Conservation (phyloP, 1,140 invertebrate genomes). For the Medauroidea extradentata region DNA sequence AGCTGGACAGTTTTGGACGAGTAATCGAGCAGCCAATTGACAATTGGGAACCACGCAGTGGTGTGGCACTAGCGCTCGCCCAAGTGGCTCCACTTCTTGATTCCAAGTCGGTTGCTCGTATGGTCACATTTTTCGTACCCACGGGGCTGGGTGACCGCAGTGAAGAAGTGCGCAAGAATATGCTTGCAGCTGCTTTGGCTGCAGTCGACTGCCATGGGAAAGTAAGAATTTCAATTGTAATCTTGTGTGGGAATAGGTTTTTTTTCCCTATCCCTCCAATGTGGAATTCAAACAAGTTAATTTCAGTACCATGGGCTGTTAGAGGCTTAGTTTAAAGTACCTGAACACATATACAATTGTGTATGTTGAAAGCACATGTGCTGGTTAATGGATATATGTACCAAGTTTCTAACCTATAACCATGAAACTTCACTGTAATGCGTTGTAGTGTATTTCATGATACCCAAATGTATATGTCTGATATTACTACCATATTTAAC, state of each 20-base stretch:
- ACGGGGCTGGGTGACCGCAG: constrained; percentile 82
- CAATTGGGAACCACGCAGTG: constrained; percentile 81
- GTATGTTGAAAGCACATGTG: too few species aligned
- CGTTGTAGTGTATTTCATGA: too few species aligned
- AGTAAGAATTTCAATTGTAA: constrained; percentile 43
- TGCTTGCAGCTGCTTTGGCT: constrained; percentile 89
- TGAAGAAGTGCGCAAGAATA: constrained; percentile 76
- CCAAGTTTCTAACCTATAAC: too few species aligned
- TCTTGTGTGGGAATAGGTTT: too few species aligned
- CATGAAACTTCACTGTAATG: too few species aligned
- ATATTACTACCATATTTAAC: too few species aligned
- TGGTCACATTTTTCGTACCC: constrained; percentile 82
- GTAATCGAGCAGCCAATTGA: constrained; percentile 80
- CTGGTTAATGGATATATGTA: too few species aligned
- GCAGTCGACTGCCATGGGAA: constrained; percentile 91
- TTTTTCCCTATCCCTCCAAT: too few species aligned
- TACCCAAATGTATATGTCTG: too few species aligned
- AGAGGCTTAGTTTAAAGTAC: neutral
- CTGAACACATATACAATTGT: too few species aligned
- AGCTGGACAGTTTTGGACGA: constrained; percentile 88
- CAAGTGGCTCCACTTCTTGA: constrained; percentile 68
- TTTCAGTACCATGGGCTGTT: too few species aligned
- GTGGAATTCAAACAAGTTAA: too few species aligned
- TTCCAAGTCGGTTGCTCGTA: constrained; percentile 58
- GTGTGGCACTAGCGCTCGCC: constrained; percentile 76